These are phyloP conservation scores for Halocynthia aurantium DNA, from an alignment of 23 tunicate species.

Conservation along the genomic window DNA sequence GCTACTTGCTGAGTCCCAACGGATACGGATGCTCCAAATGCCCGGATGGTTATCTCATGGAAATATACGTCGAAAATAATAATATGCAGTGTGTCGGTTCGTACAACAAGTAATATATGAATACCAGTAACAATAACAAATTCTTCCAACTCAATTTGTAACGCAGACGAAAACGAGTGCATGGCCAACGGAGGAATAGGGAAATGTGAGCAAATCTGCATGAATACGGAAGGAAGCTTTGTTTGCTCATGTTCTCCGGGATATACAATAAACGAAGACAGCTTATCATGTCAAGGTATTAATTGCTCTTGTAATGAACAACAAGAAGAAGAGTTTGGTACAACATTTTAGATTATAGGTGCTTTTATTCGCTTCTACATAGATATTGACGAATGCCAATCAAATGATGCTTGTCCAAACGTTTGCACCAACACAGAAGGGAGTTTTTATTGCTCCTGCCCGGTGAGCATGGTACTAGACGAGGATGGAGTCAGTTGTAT, in stretches of 20 bases:
- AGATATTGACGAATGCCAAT: slow-evolving; percentile 31
- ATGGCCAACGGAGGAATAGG: slow-evolving; percentile 9
- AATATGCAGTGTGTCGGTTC: slow-evolving; percentile 13
- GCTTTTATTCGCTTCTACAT: not conserved
- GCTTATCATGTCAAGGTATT: slow-evolving; percentile 30
- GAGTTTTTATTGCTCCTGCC: slow-evolving; percentile 25
- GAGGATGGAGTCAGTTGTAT: slow-evolving; percentile 18
- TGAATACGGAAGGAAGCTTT: slow-evolving; percentile 41
- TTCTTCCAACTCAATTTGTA: not conserved
- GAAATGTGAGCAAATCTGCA: slow-evolving; percentile 43
- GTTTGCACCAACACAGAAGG: slow-evolving; percentile 29
- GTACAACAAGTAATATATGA: not conserved
- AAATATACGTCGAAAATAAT: not conserved
- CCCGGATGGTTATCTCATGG: slow-evolving; percentile 6
- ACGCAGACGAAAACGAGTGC: slow-evolving; percentile 21
- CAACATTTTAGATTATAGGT: too few relatives aligned
- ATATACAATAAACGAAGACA: slow-evolving; percentile 23
- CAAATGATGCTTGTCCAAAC: not conserved
- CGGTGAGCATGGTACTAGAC: not conserved
- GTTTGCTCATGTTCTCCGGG: slow-evolving; percentile 32
- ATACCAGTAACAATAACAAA: not conserved
- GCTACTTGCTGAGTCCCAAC: slow-evolving; percentile 3
- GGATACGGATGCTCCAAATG: slow-evolving; percentile 20
- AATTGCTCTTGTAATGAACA: not conserved
- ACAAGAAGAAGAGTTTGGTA: not conserved